These are phyloP conservation scores for Phaenicophaeus curvirostris DNA, from an alignment of 2,797 vertebrate genomes.

Conservation along the genomic window DNA sequence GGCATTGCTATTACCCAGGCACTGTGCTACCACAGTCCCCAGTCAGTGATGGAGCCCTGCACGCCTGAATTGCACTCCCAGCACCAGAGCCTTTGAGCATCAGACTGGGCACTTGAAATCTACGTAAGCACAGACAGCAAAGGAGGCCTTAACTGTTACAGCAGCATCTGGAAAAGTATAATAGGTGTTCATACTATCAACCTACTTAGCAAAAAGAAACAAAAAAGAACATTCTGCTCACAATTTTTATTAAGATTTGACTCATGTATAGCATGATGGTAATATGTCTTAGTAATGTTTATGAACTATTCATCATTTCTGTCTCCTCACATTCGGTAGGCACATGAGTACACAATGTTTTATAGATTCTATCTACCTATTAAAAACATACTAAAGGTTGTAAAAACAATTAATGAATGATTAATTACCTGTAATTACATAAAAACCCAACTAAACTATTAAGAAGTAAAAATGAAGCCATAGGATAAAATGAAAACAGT, in stretches of 20 bases:
- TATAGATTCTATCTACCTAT: background rate
- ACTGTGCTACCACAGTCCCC: background rate
- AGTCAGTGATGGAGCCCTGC: background rate
- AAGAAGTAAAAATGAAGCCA: background rate
- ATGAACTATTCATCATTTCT: too few relatives aligned
- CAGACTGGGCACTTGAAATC: background rate
- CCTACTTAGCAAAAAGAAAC: background rate
- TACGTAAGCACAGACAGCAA: fast-evolving
- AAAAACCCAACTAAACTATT: background rate
- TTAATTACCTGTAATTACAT: background rate
- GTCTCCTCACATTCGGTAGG: background rate
- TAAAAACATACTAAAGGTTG: background rate
- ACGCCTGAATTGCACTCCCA: background rate
- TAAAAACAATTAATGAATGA: background rate
- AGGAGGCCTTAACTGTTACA: background rate
- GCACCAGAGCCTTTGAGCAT: background rate
- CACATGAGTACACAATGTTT: background rate
- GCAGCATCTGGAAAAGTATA: background rate
- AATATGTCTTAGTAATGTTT: too few relatives aligned
- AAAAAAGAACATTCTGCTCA: background rate
- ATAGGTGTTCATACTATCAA: fast-evolving
- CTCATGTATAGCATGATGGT: too few relatives aligned
- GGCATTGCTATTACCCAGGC: background rate
- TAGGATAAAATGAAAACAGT: background rate
- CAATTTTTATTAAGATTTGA: background rate